phyloP scores from a whole-genome alignment of 2,888 invertebrate genomes.

The Spilarctia lutea region DNA sequence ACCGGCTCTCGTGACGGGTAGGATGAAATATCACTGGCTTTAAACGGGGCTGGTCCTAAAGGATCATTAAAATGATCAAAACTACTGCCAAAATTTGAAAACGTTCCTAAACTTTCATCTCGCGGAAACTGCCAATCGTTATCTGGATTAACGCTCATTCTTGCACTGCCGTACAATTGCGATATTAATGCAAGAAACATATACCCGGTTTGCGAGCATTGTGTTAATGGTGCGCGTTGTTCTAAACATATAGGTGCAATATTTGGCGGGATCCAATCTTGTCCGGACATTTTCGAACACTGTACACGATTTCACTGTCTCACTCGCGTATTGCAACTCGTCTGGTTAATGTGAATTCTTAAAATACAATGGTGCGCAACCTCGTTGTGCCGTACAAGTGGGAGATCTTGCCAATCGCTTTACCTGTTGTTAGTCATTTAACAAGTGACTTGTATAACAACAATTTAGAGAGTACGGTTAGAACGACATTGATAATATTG shows the following conservation, averaged over 20 bases:
- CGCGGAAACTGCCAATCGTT: conserved; percentile 18
- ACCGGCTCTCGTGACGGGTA: conserved; percentile 44
- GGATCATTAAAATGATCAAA: conserved; percentile 24
- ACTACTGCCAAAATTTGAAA: conserved; percentile 20
- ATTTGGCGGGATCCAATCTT: conserved; percentile 86
- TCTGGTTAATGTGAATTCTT: conserved; percentile 38
- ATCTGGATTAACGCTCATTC: conserved; percentile 46
- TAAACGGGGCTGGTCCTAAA: conserved; percentile 39
- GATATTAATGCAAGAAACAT: conserved; percentile 87
- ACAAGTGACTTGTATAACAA: conserved; percentile 25
- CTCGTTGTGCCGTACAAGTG: conserved; percentile 30
- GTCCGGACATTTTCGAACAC: conserved; percentile 58
- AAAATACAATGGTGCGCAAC: conserved; percentile 34
- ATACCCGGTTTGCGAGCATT: conserved; percentile 86
- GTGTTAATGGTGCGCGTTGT: conserved; percentile 82
- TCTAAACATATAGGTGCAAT: conserved; percentile 84
- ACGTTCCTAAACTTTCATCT: conserved; percentile 16
- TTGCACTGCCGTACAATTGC: conserved; percentile 85
- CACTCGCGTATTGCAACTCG: conserved; percentile 46
- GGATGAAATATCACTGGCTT: conserved; percentile 26
- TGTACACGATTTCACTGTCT: conserved; percentile 22
- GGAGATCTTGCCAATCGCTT: conserved; percentile 41
- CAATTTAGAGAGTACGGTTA: conserved; percentile 35
- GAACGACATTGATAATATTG: conserved; percentile 4
- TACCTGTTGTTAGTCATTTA: conserved; percentile 31